These are phyloP conservation scores for Aphidoletes aphidimyza DNA, from an alignment of 2,888 invertebrate genomes.

Conservation along the genomic window DNA sequence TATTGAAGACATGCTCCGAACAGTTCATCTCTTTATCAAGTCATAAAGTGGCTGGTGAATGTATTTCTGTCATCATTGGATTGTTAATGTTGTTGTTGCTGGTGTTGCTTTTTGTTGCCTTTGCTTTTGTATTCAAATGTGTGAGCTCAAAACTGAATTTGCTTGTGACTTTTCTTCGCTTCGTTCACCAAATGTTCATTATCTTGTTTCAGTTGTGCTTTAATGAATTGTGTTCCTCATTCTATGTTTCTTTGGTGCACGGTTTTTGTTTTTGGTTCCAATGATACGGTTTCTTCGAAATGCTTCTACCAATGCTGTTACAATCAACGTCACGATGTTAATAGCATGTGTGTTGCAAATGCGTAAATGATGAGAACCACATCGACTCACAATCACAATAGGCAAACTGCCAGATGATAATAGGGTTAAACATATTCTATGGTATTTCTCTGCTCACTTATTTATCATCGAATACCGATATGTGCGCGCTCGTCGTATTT, in stretches of 20 bases:
- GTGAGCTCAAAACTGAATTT: background rate
- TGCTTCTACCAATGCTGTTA: too few relatives aligned
- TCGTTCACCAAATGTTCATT: constrained; percentile 21
- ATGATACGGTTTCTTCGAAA: background rate
- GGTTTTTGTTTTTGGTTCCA: background rate
- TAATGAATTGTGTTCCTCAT: constrained; percentile 15
- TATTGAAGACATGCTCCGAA: background rate
- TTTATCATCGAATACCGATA: constrained; percentile 32
- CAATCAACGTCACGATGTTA: background rate
- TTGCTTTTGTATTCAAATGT: constrained; percentile 9
- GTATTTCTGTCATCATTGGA: background rate
- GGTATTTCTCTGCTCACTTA: background rate
- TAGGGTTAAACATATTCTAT: constrained; percentile 52
- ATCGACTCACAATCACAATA: constrained; percentile 33
- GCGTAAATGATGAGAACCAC: constrained; percentile 17
- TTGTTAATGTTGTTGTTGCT: too few relatives aligned
- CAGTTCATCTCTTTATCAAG: background rate
- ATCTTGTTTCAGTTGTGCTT: constrained; percentile 21
- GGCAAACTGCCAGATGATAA: constrained; percentile 24
- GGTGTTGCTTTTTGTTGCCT: too few relatives aligned
- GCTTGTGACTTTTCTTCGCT: background rate
- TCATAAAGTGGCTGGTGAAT: constrained; percentile 4
- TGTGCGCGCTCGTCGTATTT: background rate
- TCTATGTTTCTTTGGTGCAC: background rate
- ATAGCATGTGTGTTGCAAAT: background rate